Conservation (phyloP, 2,113 vertebrate species). For the Monopterus albus region DNA sequence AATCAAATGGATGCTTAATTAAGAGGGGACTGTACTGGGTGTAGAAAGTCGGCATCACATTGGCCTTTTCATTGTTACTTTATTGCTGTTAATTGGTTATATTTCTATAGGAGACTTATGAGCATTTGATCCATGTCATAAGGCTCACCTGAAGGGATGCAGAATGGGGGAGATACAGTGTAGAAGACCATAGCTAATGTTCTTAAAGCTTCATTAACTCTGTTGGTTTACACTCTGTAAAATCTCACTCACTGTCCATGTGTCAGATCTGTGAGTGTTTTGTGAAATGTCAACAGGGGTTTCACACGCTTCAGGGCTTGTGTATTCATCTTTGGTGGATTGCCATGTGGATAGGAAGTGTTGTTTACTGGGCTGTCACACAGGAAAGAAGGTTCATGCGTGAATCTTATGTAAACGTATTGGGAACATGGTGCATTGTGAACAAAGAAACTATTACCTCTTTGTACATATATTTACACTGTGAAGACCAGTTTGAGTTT, state of each 20-base stretch:
- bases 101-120: conserved; percentile 10
- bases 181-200: conserved; percentile 23
- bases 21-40: not conserved
- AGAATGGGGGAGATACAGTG: conserved; percentile 2
- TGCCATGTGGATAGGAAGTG: not conserved
- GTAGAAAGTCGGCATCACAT: not conserved
- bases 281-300: conserved; percentile 30
- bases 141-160: not conserved
- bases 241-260: conserved; percentile 24
- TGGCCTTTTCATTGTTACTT: not conserved
- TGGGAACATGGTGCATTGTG: not conserved
- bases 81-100: not conserved
- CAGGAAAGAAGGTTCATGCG: conserved; percentile 12
- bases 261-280: conserved; percentile 9
- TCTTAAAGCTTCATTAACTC: conserved; percentile 48
- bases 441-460: not conserved
- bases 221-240: conserved; percentile 42
- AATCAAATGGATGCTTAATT: not conserved
- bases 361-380: conserved; percentile 11
- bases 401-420: conserved; percentile 22
- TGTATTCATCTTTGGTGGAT: conserved; percentile 2
- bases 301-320: not conserved
- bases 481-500: no score
- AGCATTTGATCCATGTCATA: not conserved
- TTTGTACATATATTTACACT: no score